These are phyloP conservation scores for Nasonovia ribisnigri DNA, from an alignment of 2,888 invertebrate species.

Conservation along the genomic window DNA sequence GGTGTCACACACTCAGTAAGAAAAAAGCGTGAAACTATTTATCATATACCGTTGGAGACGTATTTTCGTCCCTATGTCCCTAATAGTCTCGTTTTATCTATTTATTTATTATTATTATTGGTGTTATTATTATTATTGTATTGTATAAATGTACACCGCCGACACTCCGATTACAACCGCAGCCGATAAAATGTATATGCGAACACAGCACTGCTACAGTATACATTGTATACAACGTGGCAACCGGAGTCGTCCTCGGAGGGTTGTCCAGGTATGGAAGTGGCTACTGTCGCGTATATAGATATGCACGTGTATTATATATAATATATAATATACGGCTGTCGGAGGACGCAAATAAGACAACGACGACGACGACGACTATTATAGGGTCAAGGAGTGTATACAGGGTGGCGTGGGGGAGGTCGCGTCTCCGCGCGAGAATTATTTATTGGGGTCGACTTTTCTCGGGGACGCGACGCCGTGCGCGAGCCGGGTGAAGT, in stretches of 20 bases:
- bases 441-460: slow-evolving; percentile 63
- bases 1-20: not conserved
- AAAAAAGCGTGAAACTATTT: slow-evolving; percentile 38
- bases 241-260: not conserved
- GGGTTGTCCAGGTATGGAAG: not conserved
- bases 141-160: not conserved
- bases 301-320: not conserved
- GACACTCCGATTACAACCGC: not conserved
- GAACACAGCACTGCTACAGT: not conserved
- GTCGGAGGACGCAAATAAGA: slow-evolving; percentile 3
- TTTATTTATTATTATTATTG: not conserved
- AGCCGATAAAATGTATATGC: not conserved
- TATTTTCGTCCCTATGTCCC: slow-evolving; percentile 1
- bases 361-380: not conserved
- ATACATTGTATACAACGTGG: not conserved
- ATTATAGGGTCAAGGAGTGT: not conserved
- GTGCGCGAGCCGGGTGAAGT: slow-evolving; percentile 35
- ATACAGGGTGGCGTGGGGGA: not conserved
- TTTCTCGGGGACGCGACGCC: slow-evolving; percentile 44
- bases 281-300: not conserved
- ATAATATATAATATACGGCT: not conserved
- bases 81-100: not conserved
- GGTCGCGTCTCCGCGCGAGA: slow-evolving; percentile 2
- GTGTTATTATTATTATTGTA: not conserved
- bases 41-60: not conserved